Evolutionary conservation across 2,888 invertebrate genomes (phyloP).

Genomic region (Caprella mutica): DNA sequence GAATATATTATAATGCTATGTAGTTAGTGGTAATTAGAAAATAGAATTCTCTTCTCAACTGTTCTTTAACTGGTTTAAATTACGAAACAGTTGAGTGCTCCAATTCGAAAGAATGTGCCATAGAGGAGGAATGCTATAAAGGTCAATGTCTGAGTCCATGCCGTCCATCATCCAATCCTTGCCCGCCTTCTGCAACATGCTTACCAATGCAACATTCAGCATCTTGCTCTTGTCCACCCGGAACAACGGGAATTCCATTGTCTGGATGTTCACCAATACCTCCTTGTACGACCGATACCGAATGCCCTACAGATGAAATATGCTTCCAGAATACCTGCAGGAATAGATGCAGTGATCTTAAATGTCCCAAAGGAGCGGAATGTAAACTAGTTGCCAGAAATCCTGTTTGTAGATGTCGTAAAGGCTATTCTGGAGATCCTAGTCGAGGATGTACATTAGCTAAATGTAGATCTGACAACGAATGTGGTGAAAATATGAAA

Average conservation of each 20-base stretch:
- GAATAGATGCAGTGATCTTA: constrained; percentile 56
- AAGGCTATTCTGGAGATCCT: constrained; percentile 70
- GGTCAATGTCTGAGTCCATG: constrained; percentile 34
- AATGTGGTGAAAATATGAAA: constrained; percentile 62
- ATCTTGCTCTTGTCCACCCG: constrained; percentile 70
- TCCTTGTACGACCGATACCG: constrained; percentile 34
- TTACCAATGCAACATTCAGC: constrained; percentile 25
- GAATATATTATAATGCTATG: too few species aligned
- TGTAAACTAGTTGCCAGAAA: constrained; percentile 66
- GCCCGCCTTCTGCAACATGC: constrained; percentile 42
- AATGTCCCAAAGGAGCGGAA: constrained; percentile 17
- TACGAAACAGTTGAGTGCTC: constrained; percentile 29
- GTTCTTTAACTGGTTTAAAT: constrained; percentile 3
- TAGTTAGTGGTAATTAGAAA: too few species aligned
- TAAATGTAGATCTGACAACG: constrained; percentile 53
- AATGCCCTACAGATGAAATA: constrained; percentile 37
- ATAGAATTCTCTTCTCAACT: too few species aligned
- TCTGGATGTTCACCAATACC: constrained; percentile 28
- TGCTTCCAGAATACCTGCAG: constrained; percentile 76
- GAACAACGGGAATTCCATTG: constrained; percentile 55
- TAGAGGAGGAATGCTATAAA: constrained; percentile 30
- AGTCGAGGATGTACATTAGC: constrained; percentile 53
- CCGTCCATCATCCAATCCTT: constrained; percentile 49
- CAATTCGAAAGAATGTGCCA: constrained; percentile 27
- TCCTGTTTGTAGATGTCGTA: constrained; percentile 71